Evolutionary conservation across 2,888 invertebrate species (phyloP).

Genomic region (Neoaliturus tenellus): DNA sequence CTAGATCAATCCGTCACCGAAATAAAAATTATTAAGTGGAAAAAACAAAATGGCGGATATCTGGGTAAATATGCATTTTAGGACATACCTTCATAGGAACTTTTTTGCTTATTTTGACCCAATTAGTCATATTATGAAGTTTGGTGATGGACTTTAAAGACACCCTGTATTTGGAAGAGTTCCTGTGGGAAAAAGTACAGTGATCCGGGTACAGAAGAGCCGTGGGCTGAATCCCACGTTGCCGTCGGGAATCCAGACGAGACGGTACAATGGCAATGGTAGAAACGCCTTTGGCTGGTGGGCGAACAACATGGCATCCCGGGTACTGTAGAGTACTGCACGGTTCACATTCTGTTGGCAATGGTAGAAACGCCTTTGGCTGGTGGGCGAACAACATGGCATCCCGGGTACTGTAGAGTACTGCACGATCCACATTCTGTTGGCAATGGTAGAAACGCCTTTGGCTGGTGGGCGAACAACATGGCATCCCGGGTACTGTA

Average conservation of each 20-base stretch:
- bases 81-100: too few relatives aligned
- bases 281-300: slow-evolving; percentile 22
- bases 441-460: slow-evolving; percentile 36
- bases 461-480: not conserved
- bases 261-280: slow-evolving; percentile 33
- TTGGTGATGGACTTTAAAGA: too few relatives aligned
- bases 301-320: not conserved
- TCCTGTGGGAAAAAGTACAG: not conserved
- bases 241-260: not conserved
- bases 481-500: not conserved
- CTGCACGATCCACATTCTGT: not conserved
- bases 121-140: too few relatives aligned
- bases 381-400: not conserved
- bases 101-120: too few relatives aligned
- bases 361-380: slow-evolving; percentile 24
- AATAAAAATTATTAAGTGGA: too few relatives aligned
- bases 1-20: too few relatives aligned
- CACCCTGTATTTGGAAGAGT: too few relatives aligned
- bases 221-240: slow-evolving; percentile 16
- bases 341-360: not conserved
- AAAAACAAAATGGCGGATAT: too few relatives aligned
- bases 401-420: not conserved
- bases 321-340: not conserved
- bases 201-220: not conserved
- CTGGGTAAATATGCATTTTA: too few relatives aligned